A percentile compares a stretch with the other conserved stretches of the same genome.
These are phyloP conservation scores for Aotus griseimembra DNA, from an alignment of 2,797 vertebrate genomes.

Conservation along the genomic window DNA sequence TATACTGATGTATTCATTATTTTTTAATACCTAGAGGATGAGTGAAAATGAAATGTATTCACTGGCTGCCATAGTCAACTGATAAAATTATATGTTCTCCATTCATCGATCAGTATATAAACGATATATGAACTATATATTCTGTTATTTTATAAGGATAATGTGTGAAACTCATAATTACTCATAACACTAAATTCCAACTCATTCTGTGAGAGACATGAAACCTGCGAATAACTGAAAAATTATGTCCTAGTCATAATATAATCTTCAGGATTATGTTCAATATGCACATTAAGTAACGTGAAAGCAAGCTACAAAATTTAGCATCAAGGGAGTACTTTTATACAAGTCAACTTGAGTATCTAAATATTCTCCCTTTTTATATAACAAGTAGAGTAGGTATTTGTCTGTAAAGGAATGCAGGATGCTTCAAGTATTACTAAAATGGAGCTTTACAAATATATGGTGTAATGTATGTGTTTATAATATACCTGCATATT, in stretches of 20 bases:
- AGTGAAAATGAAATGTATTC: conserved; percentile 76
- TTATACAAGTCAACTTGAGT: background rate
- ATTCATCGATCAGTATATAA: conserved; percentile 60
- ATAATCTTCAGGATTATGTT: background rate
- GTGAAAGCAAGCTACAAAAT: conserved; percentile 61
- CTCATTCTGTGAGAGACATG: conserved; percentile 31
- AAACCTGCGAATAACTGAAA: conserved; percentile 45
- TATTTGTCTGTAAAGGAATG: background rate
- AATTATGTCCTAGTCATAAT: background rate
- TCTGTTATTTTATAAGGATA: conserved; percentile 67
- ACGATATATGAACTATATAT: conserved; percentile 39
- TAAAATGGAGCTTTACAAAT: background rate
- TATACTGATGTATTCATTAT: conserved; percentile 75
- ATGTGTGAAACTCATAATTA: conserved; percentile 66
- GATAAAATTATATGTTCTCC: conserved; percentile 70
- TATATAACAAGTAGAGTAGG: background rate
- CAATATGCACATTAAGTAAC: conserved; percentile 61
- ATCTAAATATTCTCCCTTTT: conserved; percentile 14
- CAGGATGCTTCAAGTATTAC: background rate
- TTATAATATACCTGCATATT: background rate
- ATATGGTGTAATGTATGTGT: background rate
- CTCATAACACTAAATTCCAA: conserved; percentile 64
- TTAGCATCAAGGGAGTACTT: conserved; percentile 24
- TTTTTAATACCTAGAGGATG: conserved; percentile 76
- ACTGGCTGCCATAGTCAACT: conserved; percentile 68